Conservation (phyloP, 1,140 invertebrate genomes). For the Pararge aegeria region DNA sequence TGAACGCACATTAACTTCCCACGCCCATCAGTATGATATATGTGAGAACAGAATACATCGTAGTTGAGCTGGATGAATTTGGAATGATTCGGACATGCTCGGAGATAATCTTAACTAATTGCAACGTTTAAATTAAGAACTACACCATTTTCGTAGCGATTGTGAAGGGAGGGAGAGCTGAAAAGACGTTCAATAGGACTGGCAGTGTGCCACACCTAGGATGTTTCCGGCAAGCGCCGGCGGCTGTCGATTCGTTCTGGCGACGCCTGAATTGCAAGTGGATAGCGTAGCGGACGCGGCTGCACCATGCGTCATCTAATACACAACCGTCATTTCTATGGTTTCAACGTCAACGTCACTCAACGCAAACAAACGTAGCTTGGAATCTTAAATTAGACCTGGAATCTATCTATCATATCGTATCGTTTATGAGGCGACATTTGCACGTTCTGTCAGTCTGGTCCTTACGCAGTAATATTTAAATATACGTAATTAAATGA, state of each 20-base stretch:
- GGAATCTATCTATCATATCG: background rate
- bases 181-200: conserved; percentile 57
- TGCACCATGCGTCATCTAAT: conserved; percentile 54
- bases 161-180: conserved; percentile 27
- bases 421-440: no score
- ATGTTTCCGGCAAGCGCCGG: conserved; percentile 58
- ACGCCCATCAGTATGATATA: conserved; percentile 1
- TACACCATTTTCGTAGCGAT: conserved; percentile 33
- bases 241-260: conserved; percentile 55
- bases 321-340: conserved; percentile 33
- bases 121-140: conserved; percentile 27
- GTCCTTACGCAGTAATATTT: no score
- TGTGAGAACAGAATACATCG: background rate
- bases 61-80: conserved; percentile 7
- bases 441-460: no score
- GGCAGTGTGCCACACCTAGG: conserved; percentile 61
- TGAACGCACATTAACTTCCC: conserved; percentile 9
- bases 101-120: conserved; percentile 34
- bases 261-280: conserved; percentile 56
- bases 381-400: conserved; percentile 2
- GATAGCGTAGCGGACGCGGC: conserved; percentile 43
- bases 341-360: conserved; percentile 27
- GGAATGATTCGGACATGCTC: conserved; percentile 32
- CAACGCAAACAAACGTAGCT: conserved; percentile 5
- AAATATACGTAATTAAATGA: no score